Conservation (phyloP, 1,140 invertebrate species). For the Cryptotermes secundus region DNA sequence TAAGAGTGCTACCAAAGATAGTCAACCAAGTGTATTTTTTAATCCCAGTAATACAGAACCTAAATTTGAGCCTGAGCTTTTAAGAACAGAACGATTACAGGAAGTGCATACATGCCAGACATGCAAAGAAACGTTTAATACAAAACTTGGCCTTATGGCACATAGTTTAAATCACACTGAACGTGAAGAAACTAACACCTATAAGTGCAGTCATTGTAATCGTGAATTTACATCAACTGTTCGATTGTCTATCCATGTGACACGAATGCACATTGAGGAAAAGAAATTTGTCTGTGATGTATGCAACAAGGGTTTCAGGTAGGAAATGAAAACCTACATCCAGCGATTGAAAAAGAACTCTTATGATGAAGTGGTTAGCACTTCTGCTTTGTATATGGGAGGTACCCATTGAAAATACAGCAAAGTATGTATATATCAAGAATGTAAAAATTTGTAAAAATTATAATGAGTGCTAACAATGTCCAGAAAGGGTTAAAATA, state of each 20-base stretch:
- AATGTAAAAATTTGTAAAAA: no score
- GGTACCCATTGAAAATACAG: no score
- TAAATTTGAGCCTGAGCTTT: not conserved
- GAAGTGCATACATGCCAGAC: slow-evolving; percentile 16
- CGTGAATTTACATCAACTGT: slow-evolving; percentile 23
- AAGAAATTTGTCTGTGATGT: slow-evolving; percentile 29
- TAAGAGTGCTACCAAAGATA: not conserved
- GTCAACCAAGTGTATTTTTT: not conserved
- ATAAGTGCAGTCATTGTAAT: slow-evolving; percentile 21
- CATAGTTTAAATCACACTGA: slow-evolving; percentile 27
- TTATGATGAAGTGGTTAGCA: no score
- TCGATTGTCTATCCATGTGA: slow-evolving; percentile 27
- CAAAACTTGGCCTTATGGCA: slow-evolving; percentile 28
- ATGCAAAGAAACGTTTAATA: slow-evolving; percentile 22
- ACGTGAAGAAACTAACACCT: not conserved
- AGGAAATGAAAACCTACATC: not conserved
- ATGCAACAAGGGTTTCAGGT: slow-evolving; percentile 27
- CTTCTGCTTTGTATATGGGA: no score
- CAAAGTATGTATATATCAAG: no score
- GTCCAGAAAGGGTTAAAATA: no score
- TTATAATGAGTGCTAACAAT: no score
- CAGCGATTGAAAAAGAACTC: no score
- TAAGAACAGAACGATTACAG: not conserved
- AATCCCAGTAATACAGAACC: not conserved
- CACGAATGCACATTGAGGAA: slow-evolving; percentile 24